phyloP scores from a whole-genome alignment of 2,888 invertebrate genomes.

The Pomacea canaliculata region DNA sequence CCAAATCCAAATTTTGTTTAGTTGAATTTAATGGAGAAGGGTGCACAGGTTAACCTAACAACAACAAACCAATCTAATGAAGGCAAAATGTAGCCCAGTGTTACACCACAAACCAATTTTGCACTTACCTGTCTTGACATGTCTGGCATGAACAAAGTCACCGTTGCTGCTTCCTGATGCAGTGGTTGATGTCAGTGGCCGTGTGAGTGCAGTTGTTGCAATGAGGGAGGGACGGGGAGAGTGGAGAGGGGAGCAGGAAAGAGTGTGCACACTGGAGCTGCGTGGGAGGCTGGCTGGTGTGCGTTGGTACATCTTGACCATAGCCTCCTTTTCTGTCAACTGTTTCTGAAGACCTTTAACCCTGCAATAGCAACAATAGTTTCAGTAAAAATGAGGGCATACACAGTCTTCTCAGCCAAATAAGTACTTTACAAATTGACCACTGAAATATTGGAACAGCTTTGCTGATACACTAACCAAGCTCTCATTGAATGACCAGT shows the following conservation, averaged over 20 bases:
- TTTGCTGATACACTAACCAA: neutral
- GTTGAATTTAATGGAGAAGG: too few species aligned
- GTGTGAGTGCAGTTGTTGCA: conserved; percentile 35
- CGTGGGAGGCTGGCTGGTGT: conserved; percentile 66
- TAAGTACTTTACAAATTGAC: neutral
- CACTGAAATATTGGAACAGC: too few species aligned
- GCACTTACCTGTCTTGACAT: conserved; percentile 53
- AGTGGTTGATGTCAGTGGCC: conserved; percentile 44
- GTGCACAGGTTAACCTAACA: too few species aligned
- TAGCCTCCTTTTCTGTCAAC: conserved; percentile 88
- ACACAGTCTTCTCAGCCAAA: too few species aligned
- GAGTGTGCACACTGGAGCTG: conserved; percentile 61
- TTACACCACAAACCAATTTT: too few species aligned
- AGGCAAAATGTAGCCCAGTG: too few species aligned
- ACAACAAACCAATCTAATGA: too few species aligned
- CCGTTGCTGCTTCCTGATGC: conserved; percentile 38
- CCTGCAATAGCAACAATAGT: conserved; percentile 50
- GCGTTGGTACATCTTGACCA: conserved; percentile 86
- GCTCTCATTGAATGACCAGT: neutral
- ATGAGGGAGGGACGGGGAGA: conserved; percentile 64
- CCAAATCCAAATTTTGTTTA: too few species aligned
- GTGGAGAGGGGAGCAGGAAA: conserved; percentile 63
- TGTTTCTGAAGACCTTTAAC: conserved; percentile 89
- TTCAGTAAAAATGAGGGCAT: neutral
- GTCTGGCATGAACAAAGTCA: conserved; percentile 46